Conservation (phyloP, 2,113 vertebrate species). For the Taxidea taxus region DNA sequence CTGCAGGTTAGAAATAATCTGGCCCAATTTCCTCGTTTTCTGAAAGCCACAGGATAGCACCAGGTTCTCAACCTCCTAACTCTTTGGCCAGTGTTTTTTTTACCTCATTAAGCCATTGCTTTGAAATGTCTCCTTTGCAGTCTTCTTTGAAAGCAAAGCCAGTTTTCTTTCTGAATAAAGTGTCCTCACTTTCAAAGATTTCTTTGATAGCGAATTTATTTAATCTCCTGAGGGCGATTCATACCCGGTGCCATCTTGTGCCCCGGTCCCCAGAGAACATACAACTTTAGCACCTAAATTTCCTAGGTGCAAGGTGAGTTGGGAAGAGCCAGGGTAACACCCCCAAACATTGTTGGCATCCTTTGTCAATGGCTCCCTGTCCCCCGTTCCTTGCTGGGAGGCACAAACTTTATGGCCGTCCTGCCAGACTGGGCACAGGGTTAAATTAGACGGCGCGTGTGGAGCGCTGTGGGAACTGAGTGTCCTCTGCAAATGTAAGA, state of each 20-base stretch:
- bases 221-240: neutral
- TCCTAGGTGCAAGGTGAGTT: neutral
- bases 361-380: neutral
- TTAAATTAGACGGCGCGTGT: neutral
- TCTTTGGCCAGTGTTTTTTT: neutral
- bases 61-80: neutral
- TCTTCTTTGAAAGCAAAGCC: conserved; percentile 12
- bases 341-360: too few species aligned
- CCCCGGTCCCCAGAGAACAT: neutral
- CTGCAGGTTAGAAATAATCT: neutral
- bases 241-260: neutral
- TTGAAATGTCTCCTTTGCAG: neutral
- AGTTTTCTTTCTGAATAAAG: conserved; percentile 19
- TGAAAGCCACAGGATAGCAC: neutral
- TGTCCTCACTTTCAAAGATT: conserved; percentile 6
- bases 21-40: neutral
- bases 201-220: conserved; percentile 38
- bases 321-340: neutral
- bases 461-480: neutral
- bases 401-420: neutral
- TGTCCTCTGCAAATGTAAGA: neutral
- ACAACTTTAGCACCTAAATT: neutral
- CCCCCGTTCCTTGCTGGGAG: neutral
- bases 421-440: neutral
- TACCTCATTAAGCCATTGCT: neutral